phyloP scores from a whole-genome alignment of 2,113 vertebrate species.

The Copsychus sechellarum region DNA sequence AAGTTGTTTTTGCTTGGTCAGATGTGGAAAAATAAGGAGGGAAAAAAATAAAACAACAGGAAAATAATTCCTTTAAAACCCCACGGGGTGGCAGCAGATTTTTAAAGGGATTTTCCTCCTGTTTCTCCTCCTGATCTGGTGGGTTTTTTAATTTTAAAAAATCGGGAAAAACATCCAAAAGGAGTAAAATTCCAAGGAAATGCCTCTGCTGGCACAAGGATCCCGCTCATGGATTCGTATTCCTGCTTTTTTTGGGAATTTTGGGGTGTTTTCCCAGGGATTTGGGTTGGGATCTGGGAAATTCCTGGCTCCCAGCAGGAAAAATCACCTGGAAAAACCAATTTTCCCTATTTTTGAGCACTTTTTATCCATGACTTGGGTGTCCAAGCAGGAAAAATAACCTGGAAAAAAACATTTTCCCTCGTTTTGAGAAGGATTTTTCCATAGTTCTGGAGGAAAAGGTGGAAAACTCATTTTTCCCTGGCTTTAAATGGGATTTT shows the following conservation, averaged over 20 bases:
- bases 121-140: rapidly evolving
- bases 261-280: background rate
- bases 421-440: background rate
- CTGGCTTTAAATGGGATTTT: background rate
- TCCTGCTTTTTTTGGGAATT: background rate
- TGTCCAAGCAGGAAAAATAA: background rate
- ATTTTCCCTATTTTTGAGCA: background rate
- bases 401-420: background rate
- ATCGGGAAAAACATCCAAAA: background rate
- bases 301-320: background rate
- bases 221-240: rapidly evolving
- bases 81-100: background rate
- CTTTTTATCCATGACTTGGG: background rate
- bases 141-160: background rate
- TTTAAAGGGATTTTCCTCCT: background rate
- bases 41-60: background rate
- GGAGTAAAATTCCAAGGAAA: background rate
- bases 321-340: background rate
- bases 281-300: background rate
- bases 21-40: background rate
- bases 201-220: background rate
- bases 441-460: background rate
- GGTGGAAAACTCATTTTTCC: background rate
- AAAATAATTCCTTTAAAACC: too few species aligned
- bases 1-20: background rate